These are phyloP conservation scores for Podarcis muralis DNA, from an alignment of 2,113 vertebrate genomes.

Conservation along the genomic window DNA sequence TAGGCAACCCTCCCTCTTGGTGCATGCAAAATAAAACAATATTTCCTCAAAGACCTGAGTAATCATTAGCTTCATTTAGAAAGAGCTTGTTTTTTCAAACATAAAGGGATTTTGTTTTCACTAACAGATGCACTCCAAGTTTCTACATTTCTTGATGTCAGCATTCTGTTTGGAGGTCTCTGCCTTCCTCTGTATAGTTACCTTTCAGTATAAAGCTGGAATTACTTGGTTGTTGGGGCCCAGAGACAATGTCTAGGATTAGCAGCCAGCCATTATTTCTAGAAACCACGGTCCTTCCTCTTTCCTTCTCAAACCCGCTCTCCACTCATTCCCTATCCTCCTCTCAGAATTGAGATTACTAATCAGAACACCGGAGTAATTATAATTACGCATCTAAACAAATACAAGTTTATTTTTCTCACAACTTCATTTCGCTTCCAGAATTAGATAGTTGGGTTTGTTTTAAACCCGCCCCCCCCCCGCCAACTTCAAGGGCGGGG, in stretches of 20 bases:
- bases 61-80: not conserved
- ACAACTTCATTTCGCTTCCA: not conserved
- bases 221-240: slow-evolving; percentile 40
- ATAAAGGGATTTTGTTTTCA: not conserved
- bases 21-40: not conserved
- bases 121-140: not conserved
- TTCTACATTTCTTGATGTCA: not conserved
- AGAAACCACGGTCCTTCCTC: not conserved
- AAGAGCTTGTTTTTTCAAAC: not conserved
- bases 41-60: not conserved
- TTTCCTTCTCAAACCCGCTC: not conserved
- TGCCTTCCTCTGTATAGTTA: not conserved
- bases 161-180: slow-evolving; percentile 18
- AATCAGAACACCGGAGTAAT: not conserved
- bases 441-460: not conserved
- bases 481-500: not conserved
- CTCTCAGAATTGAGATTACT: not conserved
- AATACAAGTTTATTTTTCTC: not conserved
- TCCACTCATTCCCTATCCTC: not conserved
- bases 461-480: no score
- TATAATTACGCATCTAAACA: not conserved
- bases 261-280: not conserved
- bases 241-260: not conserved
- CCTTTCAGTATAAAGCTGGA: slow-evolving; percentile 13
- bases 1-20: not conserved